phyloP scores from a whole-genome alignment of 2,888 invertebrate species.

The Eupithecia centaureata region DNA sequence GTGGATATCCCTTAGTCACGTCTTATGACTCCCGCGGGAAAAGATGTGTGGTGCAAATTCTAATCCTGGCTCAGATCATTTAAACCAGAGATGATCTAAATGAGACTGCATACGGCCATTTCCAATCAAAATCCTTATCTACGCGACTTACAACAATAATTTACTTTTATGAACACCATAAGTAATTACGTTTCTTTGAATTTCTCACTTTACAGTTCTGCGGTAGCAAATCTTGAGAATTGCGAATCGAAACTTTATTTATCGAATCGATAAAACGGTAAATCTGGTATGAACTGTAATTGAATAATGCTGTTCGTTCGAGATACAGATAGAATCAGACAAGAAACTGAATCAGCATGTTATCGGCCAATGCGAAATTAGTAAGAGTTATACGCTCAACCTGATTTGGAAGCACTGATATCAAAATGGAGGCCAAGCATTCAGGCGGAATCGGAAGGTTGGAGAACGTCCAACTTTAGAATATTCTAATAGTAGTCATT shows the following conservation, averaged over 20 bases:
- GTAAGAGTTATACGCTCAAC: slow-evolving; percentile 19
- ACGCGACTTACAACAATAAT: background rate
- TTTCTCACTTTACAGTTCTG: background rate
- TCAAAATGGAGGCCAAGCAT: background rate
- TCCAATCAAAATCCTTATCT: no score
- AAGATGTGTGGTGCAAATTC: no score
- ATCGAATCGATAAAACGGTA: slow-evolving; percentile 40
- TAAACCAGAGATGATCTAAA: no score
- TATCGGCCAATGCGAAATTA: slow-evolving; percentile 41
- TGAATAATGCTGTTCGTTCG: slow-evolving; percentile 42
- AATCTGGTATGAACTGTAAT: slow-evolving; percentile 41
- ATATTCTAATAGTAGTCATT: background rate
- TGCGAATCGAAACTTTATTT: slow-evolving; percentile 40
- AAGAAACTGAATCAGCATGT: slow-evolving; percentile 39
- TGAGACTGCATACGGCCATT: no score
- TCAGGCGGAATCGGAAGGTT: background rate
- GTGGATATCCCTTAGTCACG: no score
- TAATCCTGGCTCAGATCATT: no score
- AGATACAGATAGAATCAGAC: slow-evolving; percentile 41
- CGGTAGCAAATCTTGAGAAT: slow-evolving; percentile 10
- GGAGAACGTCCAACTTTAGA: background rate
- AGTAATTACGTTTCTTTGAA: slow-evolving; percentile 3
- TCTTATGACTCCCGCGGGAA: no score
- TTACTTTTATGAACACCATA: background rate
- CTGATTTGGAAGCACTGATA: slow-evolving; percentile 2